These are phyloP conservation scores for Drosophila putrida DNA, from an alignment of 2,888 invertebrate genomes.

Conservation along the genomic window DNA sequence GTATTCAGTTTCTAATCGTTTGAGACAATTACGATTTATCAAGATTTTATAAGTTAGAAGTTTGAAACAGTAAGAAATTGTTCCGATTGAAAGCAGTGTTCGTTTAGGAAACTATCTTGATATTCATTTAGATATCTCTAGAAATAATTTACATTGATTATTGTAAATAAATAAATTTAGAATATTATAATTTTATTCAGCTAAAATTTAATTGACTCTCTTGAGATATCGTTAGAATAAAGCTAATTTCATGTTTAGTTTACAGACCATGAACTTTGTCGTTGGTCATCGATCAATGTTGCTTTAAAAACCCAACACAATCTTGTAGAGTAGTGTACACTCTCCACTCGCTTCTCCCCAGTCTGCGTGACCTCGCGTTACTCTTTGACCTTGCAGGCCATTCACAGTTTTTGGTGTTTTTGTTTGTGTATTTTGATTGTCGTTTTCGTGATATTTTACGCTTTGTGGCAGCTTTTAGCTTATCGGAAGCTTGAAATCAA, in stretches of 20 bases:
- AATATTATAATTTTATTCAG: not conserved
- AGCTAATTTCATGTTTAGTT: not conserved
- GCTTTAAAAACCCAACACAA: conserved; percentile 5
- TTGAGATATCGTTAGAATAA: not conserved
- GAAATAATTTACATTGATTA: not conserved
- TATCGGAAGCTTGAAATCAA: conserved; percentile 72
- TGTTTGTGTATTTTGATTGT: conserved; percentile 12
- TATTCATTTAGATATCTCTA: no score
- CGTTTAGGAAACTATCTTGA: no score
- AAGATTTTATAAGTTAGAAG: no score
- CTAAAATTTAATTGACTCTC: not conserved
- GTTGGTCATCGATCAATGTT: conserved; percentile 16
- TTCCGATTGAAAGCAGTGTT: no score
- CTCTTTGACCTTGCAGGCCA: conserved; percentile 65
- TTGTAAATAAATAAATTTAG: not conserved
- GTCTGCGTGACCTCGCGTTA: conserved; percentile 43
- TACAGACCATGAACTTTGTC: conserved; percentile 22
- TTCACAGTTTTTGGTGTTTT: conserved; percentile 14
- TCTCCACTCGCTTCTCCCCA: conserved; percentile 4
- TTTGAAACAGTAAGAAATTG: no score
- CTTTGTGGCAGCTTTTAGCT: conserved; percentile 50
- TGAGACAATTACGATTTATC: no score
- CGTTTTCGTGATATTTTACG: conserved; percentile 65
- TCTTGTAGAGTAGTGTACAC: conserved; percentile 1
- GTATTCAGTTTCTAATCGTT: not conserved